Evolutionary conservation across 2,888 invertebrate species (phyloP), one percentile per base, ranked within the genome.

Genomic region (Leptodirus hochenwartii): DNA sequence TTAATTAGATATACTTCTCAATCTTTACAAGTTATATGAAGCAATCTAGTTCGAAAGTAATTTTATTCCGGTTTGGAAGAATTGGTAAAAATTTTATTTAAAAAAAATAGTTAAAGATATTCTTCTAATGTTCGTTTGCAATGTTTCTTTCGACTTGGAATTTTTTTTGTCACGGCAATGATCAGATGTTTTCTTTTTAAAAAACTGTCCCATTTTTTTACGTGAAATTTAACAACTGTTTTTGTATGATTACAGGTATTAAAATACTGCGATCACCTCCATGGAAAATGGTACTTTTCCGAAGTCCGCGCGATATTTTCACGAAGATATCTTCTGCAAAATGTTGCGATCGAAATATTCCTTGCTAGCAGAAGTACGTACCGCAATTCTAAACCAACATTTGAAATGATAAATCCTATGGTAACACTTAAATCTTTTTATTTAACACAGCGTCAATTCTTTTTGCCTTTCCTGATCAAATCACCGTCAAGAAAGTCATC

Each of bases 211-310:
- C n/a, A n/a, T n/a, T n/a, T n/a, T n/a, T n/a, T n/a, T n/a, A n/a
- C n/a, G n/a, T n/a, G n/a, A n/a, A n/a, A n/a, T n/a, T n/a, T n/a
- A n/a, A n/a, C n/a, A n/a, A n/a, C n/a, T n/a, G n/a, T n/a, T n/a
- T n/a, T n/a, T n/a, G n/a, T n/a, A n/a, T n/a, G n/a, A n/a, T 64
- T 66, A 2, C 73, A 91, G 91, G 81, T 90, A 30, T 58, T 98
- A 43, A 87, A 88, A 49, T 98, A 96, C 61, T 93, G 96, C 58
- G 98, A 99, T 54, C 88, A 93, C 56, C 70, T 95, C 27, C 96
- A 98, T 56, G 96, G 96, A 37, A 91, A 96, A 62, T 99, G 98
- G 98, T 93, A 95, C 64, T 96, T 98, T 65, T 88, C 87, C 43
- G 98, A 99, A 64, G 88, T 99, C 39, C 76, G 98, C 8, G 98